Evolutionary conservation across 2,888 invertebrate species (phyloP).

Genomic region (Atrina japonica): DNA sequence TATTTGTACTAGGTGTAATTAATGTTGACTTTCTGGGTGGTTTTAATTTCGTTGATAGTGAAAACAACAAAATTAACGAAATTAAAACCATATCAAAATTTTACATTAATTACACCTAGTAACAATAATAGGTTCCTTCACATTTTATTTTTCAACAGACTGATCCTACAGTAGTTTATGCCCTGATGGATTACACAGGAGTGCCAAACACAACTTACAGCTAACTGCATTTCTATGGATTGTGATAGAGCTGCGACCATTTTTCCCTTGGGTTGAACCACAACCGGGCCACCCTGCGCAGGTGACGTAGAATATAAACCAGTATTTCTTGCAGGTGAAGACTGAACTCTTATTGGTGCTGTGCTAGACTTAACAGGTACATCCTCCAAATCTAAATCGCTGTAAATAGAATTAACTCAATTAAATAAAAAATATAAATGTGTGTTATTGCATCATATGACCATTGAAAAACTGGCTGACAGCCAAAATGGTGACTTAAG

Average conservation of each 20-base stretch:
- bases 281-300: conserved; percentile 17
- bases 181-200: no score
- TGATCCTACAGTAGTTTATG: no score
- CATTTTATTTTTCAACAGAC: no score
- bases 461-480: no score
- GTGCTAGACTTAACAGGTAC: conserved; percentile 26
- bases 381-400: conserved; percentile 36
- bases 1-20: no score
- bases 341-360: conserved; percentile 28
- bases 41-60: no score
- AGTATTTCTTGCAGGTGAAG: conserved; percentile 30
- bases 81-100: no score
- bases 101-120: no score
- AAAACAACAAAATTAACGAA: no score
- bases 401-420: not conserved
- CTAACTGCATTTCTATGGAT: conserved; percentile 65
- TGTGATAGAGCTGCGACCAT: conserved; percentile 63
- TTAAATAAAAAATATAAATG: not conserved
- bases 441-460: not conserved
- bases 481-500: no score
- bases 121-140: no score
- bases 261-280: conserved; percentile 57
- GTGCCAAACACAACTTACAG: conserved; percentile 48
- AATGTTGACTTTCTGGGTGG: no score
- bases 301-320: conserved; percentile 22